Percentiles rank a stretch among this genome's conserved stretches.
These are phyloP conservation scores for Coryphaenoides rupestris DNA, from an alignment of 2,113 vertebrate genomes.

Conservation along the genomic window DNA sequence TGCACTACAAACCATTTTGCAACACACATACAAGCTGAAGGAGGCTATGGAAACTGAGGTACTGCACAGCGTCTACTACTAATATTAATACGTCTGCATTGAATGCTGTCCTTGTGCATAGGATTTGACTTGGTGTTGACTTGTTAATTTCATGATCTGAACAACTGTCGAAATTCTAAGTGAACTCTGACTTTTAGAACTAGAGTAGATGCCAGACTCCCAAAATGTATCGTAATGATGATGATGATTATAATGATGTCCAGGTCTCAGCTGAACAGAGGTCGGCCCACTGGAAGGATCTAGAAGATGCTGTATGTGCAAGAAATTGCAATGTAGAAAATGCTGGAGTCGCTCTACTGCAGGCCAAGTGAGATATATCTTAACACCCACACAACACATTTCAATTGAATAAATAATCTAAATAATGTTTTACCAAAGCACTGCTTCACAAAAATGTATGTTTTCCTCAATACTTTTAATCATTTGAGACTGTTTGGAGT, in stretches of 20 bases:
- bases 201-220: too few relatives aligned
- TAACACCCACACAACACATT: background rate
- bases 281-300: constrained; percentile 84
- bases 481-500: too few relatives aligned
- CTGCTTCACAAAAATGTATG: background rate
- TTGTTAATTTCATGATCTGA: too few relatives aligned
- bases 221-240: background rate
- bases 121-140: too few relatives aligned
- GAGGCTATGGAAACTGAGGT: constrained; percentile 94
- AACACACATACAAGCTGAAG: constrained; percentile 80
- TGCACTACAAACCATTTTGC: constrained; percentile 81
- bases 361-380: constrained; percentile 80
- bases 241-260: constrained; percentile 4
- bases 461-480: too few relatives aligned
- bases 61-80: background rate
- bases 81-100: too few relatives aligned
- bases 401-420: background rate
- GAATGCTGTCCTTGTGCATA: too few relatives aligned
- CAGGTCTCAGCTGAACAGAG: constrained; percentile 81
- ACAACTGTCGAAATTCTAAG: too few relatives aligned
- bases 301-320: constrained; percentile 83
- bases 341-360: constrained; percentile 79
- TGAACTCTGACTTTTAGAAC: too few relatives aligned
- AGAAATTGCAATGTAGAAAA: constrained; percentile 79
- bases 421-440: background rate